Evolutionary conservation across 1,140 invertebrate species (phyloP).

Genomic region (Brachystomella parvula): DNA sequence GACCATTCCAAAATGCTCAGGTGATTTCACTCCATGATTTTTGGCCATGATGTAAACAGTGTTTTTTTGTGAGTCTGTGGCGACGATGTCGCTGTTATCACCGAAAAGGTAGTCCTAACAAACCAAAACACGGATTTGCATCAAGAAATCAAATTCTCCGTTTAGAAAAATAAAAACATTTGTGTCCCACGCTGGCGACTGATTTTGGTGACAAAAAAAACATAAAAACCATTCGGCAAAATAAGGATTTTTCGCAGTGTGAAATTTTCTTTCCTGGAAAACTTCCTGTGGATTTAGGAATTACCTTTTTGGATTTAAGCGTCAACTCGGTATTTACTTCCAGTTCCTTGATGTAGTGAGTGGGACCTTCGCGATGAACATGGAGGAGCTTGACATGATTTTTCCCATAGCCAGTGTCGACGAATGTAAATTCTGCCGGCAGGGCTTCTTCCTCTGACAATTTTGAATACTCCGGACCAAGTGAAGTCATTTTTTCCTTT

Average conservation of each 20-base stretch:
- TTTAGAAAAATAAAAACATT: too few relatives aligned
- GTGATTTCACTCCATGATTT: conserved; percentile 58
- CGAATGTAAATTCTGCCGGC: conserved; percentile 49
- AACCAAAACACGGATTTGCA: too few relatives aligned
- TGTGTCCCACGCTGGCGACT: too few relatives aligned
- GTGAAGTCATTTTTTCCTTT: too few relatives aligned
- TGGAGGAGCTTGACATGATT: conserved; percentile 62
- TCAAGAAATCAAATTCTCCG: too few relatives aligned
- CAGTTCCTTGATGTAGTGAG: conserved; percentile 61
- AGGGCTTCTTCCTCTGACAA: background rate
- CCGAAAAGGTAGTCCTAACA: too few relatives aligned
- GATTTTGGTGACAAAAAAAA: too few relatives aligned
- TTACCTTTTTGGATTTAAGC: conserved; percentile 59
- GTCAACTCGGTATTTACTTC: conserved; percentile 63
- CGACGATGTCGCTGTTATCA: conserved; percentile 63
- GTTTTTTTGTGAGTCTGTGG: conserved; percentile 73
- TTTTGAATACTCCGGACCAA: too few relatives aligned
- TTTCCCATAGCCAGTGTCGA: conserved; percentile 63
- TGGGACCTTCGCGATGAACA: conserved; percentile 54
- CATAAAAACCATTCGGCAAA: too few relatives aligned
- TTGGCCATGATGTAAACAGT: conserved; percentile 68
- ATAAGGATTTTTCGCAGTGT: too few relatives aligned
- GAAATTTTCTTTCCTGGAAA: too few relatives aligned
- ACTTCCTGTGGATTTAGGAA: too few relatives aligned
- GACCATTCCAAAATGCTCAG: conserved; percentile 62